Base-by-base conservation (phyloP, 2,888 invertebrate genomes). In the Aphodius sticticus region DNA sequence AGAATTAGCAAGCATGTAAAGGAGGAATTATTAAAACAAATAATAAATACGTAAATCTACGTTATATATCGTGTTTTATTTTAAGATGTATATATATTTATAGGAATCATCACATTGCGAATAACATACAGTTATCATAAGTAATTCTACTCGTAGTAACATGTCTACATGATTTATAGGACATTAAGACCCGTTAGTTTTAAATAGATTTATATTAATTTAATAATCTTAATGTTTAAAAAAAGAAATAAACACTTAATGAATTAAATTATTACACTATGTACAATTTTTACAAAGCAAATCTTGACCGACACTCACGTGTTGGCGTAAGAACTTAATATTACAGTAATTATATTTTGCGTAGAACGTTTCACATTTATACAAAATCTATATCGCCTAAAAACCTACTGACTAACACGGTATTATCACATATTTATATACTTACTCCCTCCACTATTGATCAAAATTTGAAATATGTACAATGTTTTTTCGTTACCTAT, bases 1-100 rank as follows among this genome's bases (percentile, higher is more conserved):
- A 92, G 93, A 87, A 87, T 94, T 81, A 89, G 94, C 5, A 88
- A 91, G 81, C 93, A 94, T 89, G 87, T 95, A 3, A 93, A 92
- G 86, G 92, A 93, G 82, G 86, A 86, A 81, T 79, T 86, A 26
- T 81, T 82, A 86, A 78, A 76, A 69, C 37, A 35, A 12, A 36
- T 9, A 74, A 74, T 35, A 80, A 78, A 78, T 71, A 78, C 37
- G 38, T 16, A 7, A 76, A 9, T 15, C 36, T 76, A 78, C 70
- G 70, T 78, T 78, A 81, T 81, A 82, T 82, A 80, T 80, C 78
- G 78, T 81, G 76, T 81, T 76, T 53, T 79, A 78, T 77, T 70
- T 77, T 70, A n/a, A 15, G 70, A 75, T 74, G 71, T 74, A 77
- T 81, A 79, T 76, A 81, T 78, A 76, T 78, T 71, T 79, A 78